Percentiles rank a stretch among this genome's conserved stretches.
These are phyloP conservation scores for Xenops minutus DNA, from an alignment of 2,797 vertebrate species.

Conservation along the genomic window DNA sequence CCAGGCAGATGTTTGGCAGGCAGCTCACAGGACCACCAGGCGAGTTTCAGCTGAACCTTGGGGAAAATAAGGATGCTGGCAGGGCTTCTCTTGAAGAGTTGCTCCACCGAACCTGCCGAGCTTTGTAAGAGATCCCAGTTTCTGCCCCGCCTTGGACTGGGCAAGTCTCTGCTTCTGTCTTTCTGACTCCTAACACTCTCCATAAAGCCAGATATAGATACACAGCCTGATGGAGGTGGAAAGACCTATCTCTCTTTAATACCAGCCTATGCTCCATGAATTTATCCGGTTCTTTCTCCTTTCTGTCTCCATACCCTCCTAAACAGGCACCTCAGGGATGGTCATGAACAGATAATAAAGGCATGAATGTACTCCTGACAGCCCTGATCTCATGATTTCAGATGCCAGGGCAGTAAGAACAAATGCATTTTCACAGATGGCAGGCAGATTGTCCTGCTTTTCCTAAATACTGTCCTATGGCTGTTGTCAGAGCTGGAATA, in stretches of 20 bases:
- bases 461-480: rapidly evolving
- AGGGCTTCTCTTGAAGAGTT: neutral
- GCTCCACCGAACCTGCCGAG: neutral
- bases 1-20: slow-evolving; percentile 44
- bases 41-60: neutral
- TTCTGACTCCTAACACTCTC: neutral
- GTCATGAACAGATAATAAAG: neutral
- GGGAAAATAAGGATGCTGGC: neutral
- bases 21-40: neutral
- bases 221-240: neutral
- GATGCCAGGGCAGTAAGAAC: neutral
- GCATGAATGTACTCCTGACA: neutral
- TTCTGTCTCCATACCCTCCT: neutral
- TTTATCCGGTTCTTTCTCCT: neutral
- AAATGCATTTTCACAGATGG: neutral
- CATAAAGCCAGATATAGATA: rapidly evolving
- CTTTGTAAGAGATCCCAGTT: neutral
- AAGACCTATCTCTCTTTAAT: neutral
- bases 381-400: neutral
- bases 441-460: neutral
- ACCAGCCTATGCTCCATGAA: neutral
- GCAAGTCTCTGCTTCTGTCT: neutral
- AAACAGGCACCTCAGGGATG: neutral
- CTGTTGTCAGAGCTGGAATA: neutral
- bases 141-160: neutral